Evolutionary conservation across 2,888 invertebrate species (phyloP).

Genomic region (Carcina quercana): DNA sequence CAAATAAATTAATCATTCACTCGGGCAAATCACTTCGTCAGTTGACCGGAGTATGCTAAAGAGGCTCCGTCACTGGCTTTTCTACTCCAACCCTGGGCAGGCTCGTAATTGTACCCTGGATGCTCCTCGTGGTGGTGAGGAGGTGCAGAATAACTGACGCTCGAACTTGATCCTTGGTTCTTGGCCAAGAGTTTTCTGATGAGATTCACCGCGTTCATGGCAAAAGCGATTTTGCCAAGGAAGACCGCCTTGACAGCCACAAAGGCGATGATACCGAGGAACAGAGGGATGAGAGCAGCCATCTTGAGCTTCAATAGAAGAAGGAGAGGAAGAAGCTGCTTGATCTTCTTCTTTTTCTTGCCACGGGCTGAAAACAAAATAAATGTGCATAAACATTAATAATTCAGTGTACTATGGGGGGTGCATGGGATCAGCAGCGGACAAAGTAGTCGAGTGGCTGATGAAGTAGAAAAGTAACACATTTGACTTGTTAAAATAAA

Average conservation of each 20-base stretch:
- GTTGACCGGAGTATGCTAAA: slow-evolving; percentile 76
- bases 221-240: slow-evolving; percentile 88
- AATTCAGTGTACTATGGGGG: no score
- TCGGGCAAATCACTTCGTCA: slow-evolving; percentile 31
- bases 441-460: no score
- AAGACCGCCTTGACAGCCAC: slow-evolving; percentile 89
- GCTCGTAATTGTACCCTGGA: slow-evolving; percentile 68
- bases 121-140: slow-evolving; percentile 73
- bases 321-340: slow-evolving; percentile 83
- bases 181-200: slow-evolving; percentile 80
- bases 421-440: no score
- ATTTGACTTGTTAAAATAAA: no score
- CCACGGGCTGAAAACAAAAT: slow-evolving; percentile 78
- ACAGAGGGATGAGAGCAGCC: slow-evolving; percentile 83
- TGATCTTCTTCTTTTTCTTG: slow-evolving; percentile 86
- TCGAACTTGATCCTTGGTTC: slow-evolving; percentile 39
- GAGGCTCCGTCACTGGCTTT: slow-evolving; percentile 78
- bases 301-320: slow-evolving; percentile 85
- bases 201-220: slow-evolving; percentile 80
- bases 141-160: slow-evolving; percentile 78
- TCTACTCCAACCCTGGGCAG: slow-evolving; percentile 78
- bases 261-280: slow-evolving; percentile 82
- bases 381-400: no score
- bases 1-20: slow-evolving; percentile 32
- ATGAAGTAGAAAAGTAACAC: no score